Conservation (phyloP, 1,140 invertebrate species). For the Philopotamus ludificatus region DNA sequence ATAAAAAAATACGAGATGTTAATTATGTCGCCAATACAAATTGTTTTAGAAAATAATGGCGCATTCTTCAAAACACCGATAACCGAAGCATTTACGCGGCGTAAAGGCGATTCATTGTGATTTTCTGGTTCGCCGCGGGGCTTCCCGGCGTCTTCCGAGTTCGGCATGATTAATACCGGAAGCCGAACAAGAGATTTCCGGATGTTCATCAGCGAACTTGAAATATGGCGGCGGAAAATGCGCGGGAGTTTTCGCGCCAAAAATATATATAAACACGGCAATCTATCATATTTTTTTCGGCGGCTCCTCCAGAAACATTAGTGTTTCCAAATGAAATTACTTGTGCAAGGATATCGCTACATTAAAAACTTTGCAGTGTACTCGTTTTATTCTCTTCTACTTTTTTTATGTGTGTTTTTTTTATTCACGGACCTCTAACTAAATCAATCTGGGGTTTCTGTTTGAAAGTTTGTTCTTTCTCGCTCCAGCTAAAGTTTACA, state of each 20-base stretch:
- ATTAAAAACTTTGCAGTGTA: conserved; percentile 24
- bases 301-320: no score
- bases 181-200: conserved; percentile 30
- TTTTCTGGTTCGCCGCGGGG: conserved; percentile 8
- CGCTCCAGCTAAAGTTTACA: conserved; percentile 6
- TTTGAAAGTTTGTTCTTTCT: conserved; percentile 24
- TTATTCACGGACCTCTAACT: neutral
- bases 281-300: neutral
- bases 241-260: neutral
- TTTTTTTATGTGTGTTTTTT: neutral
- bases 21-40: no score
- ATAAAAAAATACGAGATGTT: no score
- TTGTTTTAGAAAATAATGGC: no score
- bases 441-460: conserved; percentile 32
- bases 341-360: no score
- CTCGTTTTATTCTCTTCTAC: conserved; percentile 21
- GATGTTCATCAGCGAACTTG: conserved; percentile 33
- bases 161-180: conserved; percentile 38
- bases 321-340: no score
- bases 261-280: neutral
- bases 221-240: conserved; percentile 19
- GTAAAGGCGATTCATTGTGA: neutral
- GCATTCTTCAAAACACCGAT: neutral
- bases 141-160: conserved; percentile 15
- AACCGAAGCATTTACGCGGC: neutral